Evolutionary conservation across 2,113 vertebrate species (phyloP).

Genomic region (Pygoscelis antarcticus): DNA sequence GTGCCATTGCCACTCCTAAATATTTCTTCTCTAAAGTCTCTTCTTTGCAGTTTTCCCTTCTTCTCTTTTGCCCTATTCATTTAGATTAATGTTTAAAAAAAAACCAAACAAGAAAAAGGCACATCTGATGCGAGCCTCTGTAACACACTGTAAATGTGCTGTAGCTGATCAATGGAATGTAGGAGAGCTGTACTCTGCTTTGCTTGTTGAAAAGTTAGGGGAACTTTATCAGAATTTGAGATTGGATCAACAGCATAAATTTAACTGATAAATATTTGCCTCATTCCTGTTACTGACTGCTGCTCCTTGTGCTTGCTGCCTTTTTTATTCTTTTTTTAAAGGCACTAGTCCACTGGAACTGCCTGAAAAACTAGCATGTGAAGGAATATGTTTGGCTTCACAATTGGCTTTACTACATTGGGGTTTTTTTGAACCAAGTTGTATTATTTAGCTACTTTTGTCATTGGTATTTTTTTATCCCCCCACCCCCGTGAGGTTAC

Average conservation of each 20-base stretch:
- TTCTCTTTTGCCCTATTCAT: not conserved
- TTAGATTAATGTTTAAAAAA: not conserved
- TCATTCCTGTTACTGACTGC: not conserved
- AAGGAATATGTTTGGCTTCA: not conserved
- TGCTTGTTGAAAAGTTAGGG: not conserved
- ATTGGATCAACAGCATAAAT: not conserved
- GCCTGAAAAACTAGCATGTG: not conserved
- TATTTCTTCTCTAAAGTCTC: not conserved
- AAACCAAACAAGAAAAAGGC: too few species aligned
- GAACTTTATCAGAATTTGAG: not conserved
- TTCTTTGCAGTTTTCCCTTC: not conserved
- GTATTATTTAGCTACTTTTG: not conserved
- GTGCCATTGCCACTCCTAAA: not conserved
- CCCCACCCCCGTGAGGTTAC: fast-evolving
- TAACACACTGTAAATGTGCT: not conserved
- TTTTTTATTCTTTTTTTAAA: not conserved
- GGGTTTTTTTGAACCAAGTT: not conserved
- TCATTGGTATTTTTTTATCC: not conserved
- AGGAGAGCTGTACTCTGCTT: not conserved
- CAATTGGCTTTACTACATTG: not conserved
- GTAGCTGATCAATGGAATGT: fast-evolving
- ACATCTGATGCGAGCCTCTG: not conserved
- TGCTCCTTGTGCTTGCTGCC: not conserved
- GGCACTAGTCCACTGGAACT: not conserved
- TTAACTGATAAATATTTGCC: not conserved